Evolutionary conservation across 2,113 vertebrate species (phyloP).

Genomic region (Proteles cristata): DNA sequence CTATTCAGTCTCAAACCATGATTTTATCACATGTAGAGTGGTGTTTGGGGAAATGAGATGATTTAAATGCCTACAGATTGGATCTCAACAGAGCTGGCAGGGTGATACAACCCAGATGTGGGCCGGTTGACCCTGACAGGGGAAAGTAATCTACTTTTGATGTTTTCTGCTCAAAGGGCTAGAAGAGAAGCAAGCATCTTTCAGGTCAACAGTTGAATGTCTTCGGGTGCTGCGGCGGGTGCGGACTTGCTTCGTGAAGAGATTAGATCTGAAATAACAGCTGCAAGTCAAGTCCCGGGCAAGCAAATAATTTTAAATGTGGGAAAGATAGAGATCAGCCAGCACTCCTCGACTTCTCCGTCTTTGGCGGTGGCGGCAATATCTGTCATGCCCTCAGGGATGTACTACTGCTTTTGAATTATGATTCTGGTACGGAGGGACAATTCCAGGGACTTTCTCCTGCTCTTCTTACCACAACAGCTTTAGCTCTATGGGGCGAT

Average conservation of each 20-base stretch:
- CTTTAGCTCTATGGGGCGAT: neutral
- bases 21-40: neutral
- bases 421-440: neutral
- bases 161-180: neutral
- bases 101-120: neutral
- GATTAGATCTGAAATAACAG: neutral
- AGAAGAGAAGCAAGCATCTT: neutral
- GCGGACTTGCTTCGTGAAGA: constrained; percentile 4
- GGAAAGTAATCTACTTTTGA: neutral
- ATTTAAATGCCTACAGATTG: neutral
- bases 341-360: neutral
- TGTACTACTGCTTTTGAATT: neutral
- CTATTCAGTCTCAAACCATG: neutral
- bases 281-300: neutral
- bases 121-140: neutral
- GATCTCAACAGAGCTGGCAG: neutral
- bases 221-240: neutral
- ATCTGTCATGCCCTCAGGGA: neutral
- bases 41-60: neutral
- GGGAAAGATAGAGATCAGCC: neutral
- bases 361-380: neutral
- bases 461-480: neutral
- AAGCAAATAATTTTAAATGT: neutral
- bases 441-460: neutral
- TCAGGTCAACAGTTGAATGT: neutral